phyloP scores from a whole-genome alignment of 2,113 vertebrate species.

The Laterallus jamaicensis region DNA sequence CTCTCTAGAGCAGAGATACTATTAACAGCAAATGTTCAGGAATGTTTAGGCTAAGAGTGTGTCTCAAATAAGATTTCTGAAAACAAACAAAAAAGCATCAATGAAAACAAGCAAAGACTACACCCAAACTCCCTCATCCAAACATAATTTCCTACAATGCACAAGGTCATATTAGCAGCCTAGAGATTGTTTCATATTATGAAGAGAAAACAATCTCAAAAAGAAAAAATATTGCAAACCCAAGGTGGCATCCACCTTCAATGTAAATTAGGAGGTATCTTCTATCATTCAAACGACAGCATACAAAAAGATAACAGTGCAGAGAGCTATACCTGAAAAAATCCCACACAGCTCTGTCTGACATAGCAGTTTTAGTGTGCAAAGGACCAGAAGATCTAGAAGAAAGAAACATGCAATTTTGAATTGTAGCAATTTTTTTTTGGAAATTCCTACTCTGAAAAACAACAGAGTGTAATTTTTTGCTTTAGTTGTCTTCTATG shows the following conservation, averaged over 20 bases:
- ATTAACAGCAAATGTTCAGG: not conserved
- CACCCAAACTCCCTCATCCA: not conserved
- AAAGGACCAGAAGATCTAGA: not conserved
- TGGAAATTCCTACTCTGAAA: not conserved
- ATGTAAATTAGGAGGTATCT: not conserved
- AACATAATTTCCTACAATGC: not conserved
- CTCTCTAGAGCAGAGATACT: not conserved
- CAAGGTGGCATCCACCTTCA: not conserved
- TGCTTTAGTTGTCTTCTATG: not conserved
- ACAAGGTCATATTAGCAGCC: not conserved
- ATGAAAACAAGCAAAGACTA: not conserved
- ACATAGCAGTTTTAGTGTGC: not conserved
- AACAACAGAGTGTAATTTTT: not conserved
- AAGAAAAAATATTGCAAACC: not conserved
- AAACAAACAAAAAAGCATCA: not conserved
- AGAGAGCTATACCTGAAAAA: not conserved
- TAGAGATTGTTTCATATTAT: not conserved
- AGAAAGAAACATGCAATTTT: not conserved
- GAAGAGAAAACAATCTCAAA: not conserved
- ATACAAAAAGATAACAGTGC: not conserved
- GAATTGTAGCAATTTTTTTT: not conserved
- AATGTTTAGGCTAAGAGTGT: not conserved
- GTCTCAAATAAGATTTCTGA: not conserved
- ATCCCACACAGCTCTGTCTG: fast-evolving
- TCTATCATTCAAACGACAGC: not conserved